These are phyloP conservation scores for Diadegma fenestrale DNA, from an alignment of 2,888 invertebrate species.

Conservation along the genomic window DNA sequence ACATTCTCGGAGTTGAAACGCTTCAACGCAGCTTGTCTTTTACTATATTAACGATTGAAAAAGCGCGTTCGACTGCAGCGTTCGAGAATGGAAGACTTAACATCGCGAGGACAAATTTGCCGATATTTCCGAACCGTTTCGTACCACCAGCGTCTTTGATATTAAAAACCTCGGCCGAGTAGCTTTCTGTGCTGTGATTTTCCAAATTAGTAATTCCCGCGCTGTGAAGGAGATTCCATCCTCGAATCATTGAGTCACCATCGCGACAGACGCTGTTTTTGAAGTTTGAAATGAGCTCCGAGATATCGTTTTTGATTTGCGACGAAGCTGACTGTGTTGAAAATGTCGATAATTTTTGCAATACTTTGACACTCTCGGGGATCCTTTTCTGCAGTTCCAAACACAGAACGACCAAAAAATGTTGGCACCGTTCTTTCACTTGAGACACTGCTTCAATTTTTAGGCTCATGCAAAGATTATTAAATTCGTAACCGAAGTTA, in stretches of 20 bases:
- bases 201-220: constrained; percentile 15
- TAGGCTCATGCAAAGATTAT: constrained; percentile 46
- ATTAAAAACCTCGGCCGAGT: constrained; percentile 36
- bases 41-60: constrained; percentile 40
- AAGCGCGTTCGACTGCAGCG: constrained; percentile 63
- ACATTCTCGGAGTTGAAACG: constrained; percentile 15
- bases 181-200: constrained; percentile 40
- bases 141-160: constrained; percentile 42
- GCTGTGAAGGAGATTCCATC: constrained; percentile 52
- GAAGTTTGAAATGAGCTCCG: not conserved
- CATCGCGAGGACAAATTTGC: constrained; percentile 30
- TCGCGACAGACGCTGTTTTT: constrained; percentile 28
- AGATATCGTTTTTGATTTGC: constrained; percentile 15
- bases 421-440: constrained; percentile 70
- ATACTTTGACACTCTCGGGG: constrained; percentile 70
- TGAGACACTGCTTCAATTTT: constrained; percentile 49
- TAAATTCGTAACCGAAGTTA: constrained; percentile 75
- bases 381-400: constrained; percentile 70
- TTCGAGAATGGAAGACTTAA: constrained; percentile 67
- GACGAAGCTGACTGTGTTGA: constrained; percentile 40
- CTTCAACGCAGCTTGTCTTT: constrained; percentile 49
- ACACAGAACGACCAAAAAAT: constrained; percentile 67
- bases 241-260: constrained; percentile 14
- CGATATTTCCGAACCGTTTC: constrained; percentile 41
- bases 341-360: constrained; percentile 70